A percentile compares a stretch with the other conserved stretches of the same genome.
These are phyloP conservation scores for Drosophila neutralis DNA, from an alignment of 2,888 invertebrate species.

Conservation along the genomic window DNA sequence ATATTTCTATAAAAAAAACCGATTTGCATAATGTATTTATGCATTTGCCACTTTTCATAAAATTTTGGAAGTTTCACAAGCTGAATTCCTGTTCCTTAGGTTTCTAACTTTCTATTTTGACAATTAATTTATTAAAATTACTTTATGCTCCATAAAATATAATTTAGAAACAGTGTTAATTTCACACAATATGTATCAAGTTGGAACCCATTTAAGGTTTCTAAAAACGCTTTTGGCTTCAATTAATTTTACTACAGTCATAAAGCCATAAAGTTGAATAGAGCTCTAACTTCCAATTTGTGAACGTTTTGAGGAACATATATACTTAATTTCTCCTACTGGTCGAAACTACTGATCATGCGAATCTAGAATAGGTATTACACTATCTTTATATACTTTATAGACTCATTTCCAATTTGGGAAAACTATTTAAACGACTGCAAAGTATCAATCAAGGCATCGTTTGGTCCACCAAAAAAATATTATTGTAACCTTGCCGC, in stretches of 20 bases:
- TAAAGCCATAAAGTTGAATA: constrained; percentile 24
- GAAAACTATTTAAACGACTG: constrained; percentile 26
- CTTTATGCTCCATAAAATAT: background rate
- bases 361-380: constrained; percentile 22
- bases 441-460: constrained; percentile 24
- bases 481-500: constrained; percentile 23
- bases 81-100: background rate
- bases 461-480: constrained; percentile 5
- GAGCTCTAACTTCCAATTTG: constrained; percentile 9
- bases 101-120: background rate
- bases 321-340: constrained; percentile 4
- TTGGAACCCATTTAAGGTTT: constrained; percentile 6
- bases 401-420: constrained; percentile 9
- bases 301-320: constrained; percentile 9
- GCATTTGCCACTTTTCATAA: background rate
- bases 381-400: constrained; percentile 12
- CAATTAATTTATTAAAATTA: background rate
- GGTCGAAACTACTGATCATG: constrained; percentile 4
- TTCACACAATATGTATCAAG: background rate
- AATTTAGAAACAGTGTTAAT: constrained; percentile 8
- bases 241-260: constrained; percentile 26
- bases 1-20: background rate
- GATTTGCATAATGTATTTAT: background rate
- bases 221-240: constrained; percentile 15
- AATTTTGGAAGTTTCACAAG: background rate